Percentiles rank a stretch among this genome's conserved stretches.
phyloP scores from a whole-genome alignment of 2,888 invertebrate species.

The Clusia tigrina region DNA sequence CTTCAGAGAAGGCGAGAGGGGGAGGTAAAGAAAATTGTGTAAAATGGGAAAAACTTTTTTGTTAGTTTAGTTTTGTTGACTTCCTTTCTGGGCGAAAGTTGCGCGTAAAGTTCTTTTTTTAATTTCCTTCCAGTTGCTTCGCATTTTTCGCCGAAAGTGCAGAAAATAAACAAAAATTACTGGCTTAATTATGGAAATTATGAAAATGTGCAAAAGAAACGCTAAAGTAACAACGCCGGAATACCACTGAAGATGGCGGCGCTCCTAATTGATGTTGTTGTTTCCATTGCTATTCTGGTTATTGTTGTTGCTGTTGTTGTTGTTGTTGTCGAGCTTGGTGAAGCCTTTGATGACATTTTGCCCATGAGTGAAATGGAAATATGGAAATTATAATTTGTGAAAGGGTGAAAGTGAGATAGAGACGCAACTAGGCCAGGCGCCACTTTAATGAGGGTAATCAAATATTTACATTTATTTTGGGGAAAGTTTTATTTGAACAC shows the following conservation, averaged over 20 bases:
- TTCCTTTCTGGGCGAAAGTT: background rate
- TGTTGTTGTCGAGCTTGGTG: background rate
- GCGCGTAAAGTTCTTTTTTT: background rate
- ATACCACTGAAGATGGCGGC: background rate
- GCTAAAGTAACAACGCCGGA: background rate
- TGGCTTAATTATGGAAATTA: conserved; percentile 49
- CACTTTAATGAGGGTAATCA: conserved; percentile 53
- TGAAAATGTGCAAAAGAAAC: conserved; percentile 6
- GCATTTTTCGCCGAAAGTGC: background rate
- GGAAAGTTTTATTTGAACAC: background rate
- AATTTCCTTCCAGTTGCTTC: background rate
- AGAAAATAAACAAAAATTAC: conserved; percentile 44
- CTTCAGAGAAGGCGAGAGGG: background rate
- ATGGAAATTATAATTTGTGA: background rate
- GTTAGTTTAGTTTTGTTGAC: background rate
- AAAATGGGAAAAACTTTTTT: conserved; percentile 5
- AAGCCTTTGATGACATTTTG: background rate
- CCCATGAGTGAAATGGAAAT: background rate
- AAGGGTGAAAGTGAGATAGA: background rate
- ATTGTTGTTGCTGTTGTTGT: background rate
- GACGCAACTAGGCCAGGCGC: conserved; percentile 30
- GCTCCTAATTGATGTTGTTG: background rate
- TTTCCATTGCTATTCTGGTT: background rate
- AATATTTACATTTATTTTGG: conserved; percentile 51
- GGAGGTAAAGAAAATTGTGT: background rate